These are phyloP conservation scores for Encarsia formosa DNA, from an alignment of 2,888 invertebrate genomes.

Conservation along the genomic window DNA sequence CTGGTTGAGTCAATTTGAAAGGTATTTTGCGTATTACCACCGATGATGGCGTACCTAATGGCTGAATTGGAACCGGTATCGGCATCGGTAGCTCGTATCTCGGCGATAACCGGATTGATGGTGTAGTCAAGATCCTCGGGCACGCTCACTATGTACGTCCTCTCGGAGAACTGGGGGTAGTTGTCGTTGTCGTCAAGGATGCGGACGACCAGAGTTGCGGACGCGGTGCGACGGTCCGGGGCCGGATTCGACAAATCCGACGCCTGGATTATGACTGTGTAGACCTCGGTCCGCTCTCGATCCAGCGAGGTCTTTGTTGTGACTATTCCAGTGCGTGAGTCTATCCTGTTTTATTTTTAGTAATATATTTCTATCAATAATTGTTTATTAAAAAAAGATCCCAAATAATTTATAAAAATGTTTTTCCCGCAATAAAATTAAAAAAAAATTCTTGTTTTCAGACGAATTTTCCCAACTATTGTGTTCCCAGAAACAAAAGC, in stretches of 20 bases:
- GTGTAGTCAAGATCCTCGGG: slow-evolving; percentile 86
- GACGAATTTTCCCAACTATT: too few species aligned
- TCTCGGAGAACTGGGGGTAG: slow-evolving; percentile 87
- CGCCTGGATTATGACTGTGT: slow-evolving; percentile 80
- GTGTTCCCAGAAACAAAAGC: too few species aligned
- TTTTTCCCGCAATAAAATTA: too few species aligned
- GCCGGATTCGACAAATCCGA: slow-evolving; percentile 79
- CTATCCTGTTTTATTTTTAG: too few species aligned
- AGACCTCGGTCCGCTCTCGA: slow-evolving; percentile 81
- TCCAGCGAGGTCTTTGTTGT: slow-evolving; percentile 78
- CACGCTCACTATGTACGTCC: slow-evolving; percentile 81
- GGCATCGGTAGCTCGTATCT: slow-evolving; percentile 83
- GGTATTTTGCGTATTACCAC: slow-evolving; percentile 89
- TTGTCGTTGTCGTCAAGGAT: slow-evolving; percentile 90
- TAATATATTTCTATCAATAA: too few species aligned
- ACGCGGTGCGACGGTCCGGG: slow-evolving; percentile 74
- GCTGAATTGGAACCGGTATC: slow-evolving; percentile 92
- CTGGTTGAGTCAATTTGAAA: slow-evolving; percentile 92
- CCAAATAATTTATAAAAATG: too few species aligned
- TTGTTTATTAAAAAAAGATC: too few species aligned
- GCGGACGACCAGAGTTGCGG: slow-evolving; percentile 77
- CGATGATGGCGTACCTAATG: slow-evolving; percentile 90
- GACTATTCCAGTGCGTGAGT: slow-evolving; percentile 70
- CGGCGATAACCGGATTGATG: slow-evolving; percentile 77
- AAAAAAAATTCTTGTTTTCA: too few species aligned